These are phyloP conservation scores for Zaprionus camerounensis DNA, from an alignment of 1,140 invertebrate genomes.

Conservation along the genomic window DNA sequence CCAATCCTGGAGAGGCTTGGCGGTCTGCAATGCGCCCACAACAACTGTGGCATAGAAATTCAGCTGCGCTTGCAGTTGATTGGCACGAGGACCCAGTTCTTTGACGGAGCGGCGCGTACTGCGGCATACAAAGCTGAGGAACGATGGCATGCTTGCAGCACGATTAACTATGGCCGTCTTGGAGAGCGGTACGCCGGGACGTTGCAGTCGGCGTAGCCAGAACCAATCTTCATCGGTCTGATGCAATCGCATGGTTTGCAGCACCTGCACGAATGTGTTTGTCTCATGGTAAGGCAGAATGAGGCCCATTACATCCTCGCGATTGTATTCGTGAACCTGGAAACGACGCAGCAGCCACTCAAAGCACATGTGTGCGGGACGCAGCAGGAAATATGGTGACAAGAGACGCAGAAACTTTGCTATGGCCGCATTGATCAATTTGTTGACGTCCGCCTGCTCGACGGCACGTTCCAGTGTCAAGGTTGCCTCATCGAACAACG, in stretches of 20 bases:
- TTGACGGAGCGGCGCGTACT: conserved; percentile 88
- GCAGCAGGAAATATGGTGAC: conserved; percentile 94
- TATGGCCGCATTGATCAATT: conserved; percentile 91
- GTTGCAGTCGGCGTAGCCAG: conserved; percentile 91
- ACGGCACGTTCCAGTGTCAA: conserved; percentile 92
- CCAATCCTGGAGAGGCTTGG: conserved; percentile 87
- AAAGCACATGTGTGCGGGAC: conserved; percentile 93
- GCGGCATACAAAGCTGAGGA: conserved; percentile 91
- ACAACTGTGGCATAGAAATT: conserved; percentile 91
- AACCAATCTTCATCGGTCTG: conserved; percentile 88
- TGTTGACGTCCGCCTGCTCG: conserved; percentile 90
- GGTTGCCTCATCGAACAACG: conserved; percentile 90
- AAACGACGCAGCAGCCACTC: conserved; percentile 97
- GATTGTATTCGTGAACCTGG: conserved; percentile 94
- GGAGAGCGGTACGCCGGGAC: conserved; percentile 89
- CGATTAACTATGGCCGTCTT: conserved; percentile 90
- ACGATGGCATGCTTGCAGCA: conserved; percentile 88
- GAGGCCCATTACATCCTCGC: conserved; percentile 90
- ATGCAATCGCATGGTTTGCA: conserved; percentile 91
- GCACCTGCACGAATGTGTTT: conserved; percentile 92
- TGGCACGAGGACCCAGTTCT: conserved; percentile 86
- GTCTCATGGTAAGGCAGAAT: conserved; percentile 97
- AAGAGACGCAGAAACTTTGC: conserved; percentile 91
- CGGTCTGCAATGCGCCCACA: conserved; percentile 88
- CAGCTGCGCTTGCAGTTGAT: conserved; percentile 88